Conservation (phyloP, 2,797 vertebrate genomes). For the Cirrhinus mrigala region DNA sequence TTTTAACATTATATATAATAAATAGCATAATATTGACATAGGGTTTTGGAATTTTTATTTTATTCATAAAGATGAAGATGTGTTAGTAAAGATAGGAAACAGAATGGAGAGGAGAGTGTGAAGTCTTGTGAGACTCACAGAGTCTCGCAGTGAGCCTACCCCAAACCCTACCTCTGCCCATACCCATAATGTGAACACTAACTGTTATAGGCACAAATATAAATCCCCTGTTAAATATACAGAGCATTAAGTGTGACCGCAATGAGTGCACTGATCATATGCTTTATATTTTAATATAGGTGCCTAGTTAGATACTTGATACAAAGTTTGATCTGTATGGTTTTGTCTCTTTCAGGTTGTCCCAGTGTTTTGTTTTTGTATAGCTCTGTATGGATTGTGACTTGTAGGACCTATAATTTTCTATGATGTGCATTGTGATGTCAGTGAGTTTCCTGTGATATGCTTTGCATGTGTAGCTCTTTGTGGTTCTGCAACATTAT, state of each 20-base stretch:
- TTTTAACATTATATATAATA: no score
- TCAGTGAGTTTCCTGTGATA: background rate
- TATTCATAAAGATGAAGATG: background rate
- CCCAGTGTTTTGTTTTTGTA: background rate
- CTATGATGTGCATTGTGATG: no score
- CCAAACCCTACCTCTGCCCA: background rate
- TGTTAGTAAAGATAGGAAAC: background rate
- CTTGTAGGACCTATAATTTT: no score
- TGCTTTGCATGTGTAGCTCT: slow-evolving; percentile 54
- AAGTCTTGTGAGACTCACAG: background rate
- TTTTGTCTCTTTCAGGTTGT: background rate
- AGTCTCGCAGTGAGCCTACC: background rate
- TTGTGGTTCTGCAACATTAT: slow-evolving; percentile 34
- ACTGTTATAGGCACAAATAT: background rate
- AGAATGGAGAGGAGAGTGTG: background rate
- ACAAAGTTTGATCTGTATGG: background rate
- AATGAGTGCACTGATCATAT: background rate
- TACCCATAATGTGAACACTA: background rate
- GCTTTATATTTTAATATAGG: background rate
- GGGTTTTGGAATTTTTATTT: background rate
- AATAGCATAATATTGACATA: no score
- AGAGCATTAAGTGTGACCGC: background rate
- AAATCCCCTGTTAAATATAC: background rate
- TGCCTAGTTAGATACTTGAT: background rate
- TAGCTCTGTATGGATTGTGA: background rate